These are phyloP conservation scores for Oryzias melastigma DNA, from an alignment of 2,113 vertebrate genomes.

Conservation along the genomic window DNA sequence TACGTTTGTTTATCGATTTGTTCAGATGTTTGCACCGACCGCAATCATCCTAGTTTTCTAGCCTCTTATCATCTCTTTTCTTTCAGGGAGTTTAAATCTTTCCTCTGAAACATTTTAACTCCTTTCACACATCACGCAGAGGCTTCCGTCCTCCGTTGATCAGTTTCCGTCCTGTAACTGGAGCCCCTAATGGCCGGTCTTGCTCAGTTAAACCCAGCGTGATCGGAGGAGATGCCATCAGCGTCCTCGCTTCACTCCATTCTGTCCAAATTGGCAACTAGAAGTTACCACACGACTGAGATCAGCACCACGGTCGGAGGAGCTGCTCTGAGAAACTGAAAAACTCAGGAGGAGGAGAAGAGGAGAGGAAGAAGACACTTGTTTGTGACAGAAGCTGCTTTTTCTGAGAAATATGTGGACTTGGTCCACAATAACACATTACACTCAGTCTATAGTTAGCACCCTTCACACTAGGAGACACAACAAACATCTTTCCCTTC, in stretches of 20 bases:
- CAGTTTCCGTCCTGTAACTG: constrained; percentile 55
- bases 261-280: constrained; percentile 73
- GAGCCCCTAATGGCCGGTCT: constrained; percentile 72
- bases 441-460: constrained; percentile 8
- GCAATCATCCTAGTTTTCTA: no score
- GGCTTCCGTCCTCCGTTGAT: constrained; percentile 21
- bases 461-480: not conserved
- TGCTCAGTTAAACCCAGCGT: constrained; percentile 80
- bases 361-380: constrained; percentile 15
- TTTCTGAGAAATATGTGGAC: constrained; percentile 23
- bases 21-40: no score
- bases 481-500: not conserved
- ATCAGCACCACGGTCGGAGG: constrained; percentile 73
- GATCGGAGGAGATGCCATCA: constrained; percentile 84
- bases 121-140: constrained; percentile 25
- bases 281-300: constrained; percentile 84
- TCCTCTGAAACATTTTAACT: constrained; percentile 13
- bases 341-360: not conserved
- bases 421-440: constrained; percentile 14
- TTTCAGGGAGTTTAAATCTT: not conserved
- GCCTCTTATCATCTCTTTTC: not conserved
- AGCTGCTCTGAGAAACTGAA: constrained; percentile 26
- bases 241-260: constrained; percentile 72
- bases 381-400: constrained; percentile 36
- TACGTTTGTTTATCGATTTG: no score